Base-by-base conservation (phyloP, 92 coral and sea anemone genomes). In the Epizoanthus ramosus region DNA sequence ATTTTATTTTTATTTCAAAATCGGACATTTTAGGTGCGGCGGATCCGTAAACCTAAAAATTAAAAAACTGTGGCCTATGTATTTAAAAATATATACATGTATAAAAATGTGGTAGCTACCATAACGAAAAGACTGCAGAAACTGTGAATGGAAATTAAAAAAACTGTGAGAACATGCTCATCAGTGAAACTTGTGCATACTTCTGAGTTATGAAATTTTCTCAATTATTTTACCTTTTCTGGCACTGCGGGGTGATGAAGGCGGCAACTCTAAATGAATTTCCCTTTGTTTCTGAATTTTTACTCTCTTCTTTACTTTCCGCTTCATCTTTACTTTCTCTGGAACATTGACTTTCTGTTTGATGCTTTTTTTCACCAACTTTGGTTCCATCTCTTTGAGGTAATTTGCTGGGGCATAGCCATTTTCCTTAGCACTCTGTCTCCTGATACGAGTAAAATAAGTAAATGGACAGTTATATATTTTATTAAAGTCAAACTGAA, bases 351-450 rank as follows among this genome's bases (percentile, higher is more conserved):
- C 92, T 68, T 85, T 95, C 81, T 93, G 94, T 84, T 93, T 95
- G 22, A 93, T 87, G 7, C 75, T 56, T 75, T 95, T 95, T 63
- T 95, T 92, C 23, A 95, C 92, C 17, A 89, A 63, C 73, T 95
- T 87, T 17, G 98, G 93, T 47, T 94, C 98, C 63, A 95, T 90
- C 84, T 95, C 98, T 58, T 90, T 92, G 35, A 95, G 88, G 75
- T 95, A 95, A 84, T 91, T 95, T 19, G 98, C 98, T 33, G 98
- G 98, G 16, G 94, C 98, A 80, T 91, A 95, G 53, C 98, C 98
- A 66, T 93, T 92, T 61, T 95, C 96, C 54, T 88, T 94, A 16
- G 94, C 68, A 8, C 87, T 93, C 80, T 89, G 89, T 15, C 98
- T 95, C 85, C 98, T 95, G 73, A 50, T 50, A 6, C 0, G 54